Percentiles rank a stretch among this genome's conserved stretches.
Conservation (phyloP, 1,140 invertebrate genomes). For the Drosophila elegans region DNA sequence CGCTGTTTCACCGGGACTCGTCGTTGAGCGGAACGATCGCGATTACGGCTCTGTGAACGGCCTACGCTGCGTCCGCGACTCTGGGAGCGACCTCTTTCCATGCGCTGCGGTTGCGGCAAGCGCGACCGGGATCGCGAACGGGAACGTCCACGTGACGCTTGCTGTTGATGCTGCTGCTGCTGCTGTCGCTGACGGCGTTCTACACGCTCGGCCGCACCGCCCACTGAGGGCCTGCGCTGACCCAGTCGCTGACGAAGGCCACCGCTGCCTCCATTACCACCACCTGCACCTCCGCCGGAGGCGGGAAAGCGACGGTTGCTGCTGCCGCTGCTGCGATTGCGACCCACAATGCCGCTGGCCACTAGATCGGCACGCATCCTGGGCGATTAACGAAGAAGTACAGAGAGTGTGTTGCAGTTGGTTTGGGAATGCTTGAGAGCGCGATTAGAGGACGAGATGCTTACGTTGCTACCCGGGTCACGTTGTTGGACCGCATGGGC, state of each 20-base stretch:
- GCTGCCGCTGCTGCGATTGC: constrained; percentile 47
- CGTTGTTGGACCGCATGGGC: constrained; percentile 70
- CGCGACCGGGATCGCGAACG: constrained; percentile 52
- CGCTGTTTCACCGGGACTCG: constrained; percentile 39
- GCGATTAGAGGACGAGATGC: constrained; percentile 55
- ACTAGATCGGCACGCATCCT: constrained; percentile 82
- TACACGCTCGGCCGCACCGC: constrained; percentile 76
- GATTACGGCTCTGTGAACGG: constrained; percentile 45
- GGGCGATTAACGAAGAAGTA: constrained; percentile 67
- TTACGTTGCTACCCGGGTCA: constrained; percentile 83
- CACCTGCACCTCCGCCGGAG: constrained; percentile 13
- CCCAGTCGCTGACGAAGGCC: constrained; percentile 68
- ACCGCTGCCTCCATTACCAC: constrained; percentile 1
- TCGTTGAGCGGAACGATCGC: constrained; percentile 21
- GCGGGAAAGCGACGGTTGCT: constrained; percentile 52
- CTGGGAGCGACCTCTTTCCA: constrained; percentile 34
- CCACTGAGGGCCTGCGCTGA: constrained; percentile 59
- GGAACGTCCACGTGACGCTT: constrained; percentile 46
- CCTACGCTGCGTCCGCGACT: constrained; percentile 30
- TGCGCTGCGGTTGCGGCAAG: constrained; percentile 22
- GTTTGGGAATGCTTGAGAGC: constrained; percentile 31
- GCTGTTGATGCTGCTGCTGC: constrained; percentile 49
- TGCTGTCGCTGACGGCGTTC: constrained; percentile 59
- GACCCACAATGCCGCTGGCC: constrained; percentile 33
- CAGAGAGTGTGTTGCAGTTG: constrained; percentile 62